Percentiles rank a stretch among this genome's conserved stretches.
Evolutionary conservation across 2,113 vertebrate species (phyloP).

Genomic region (Toxostoma redivivum): DNA sequence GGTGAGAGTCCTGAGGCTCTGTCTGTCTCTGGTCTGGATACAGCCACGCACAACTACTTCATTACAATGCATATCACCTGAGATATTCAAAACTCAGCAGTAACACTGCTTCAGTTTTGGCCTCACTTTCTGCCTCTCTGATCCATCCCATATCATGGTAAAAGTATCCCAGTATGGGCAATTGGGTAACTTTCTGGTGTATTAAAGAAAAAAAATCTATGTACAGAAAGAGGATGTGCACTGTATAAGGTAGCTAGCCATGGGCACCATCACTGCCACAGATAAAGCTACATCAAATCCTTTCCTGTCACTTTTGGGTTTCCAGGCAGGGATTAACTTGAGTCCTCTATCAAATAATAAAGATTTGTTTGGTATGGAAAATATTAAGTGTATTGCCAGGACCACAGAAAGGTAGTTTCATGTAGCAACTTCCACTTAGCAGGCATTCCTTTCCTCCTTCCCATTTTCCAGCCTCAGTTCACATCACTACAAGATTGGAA

Average conservation of each 20-base stretch:
- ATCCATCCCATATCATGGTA: neutral
- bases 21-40: neutral
- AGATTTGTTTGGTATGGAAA: neutral
- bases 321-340: neutral
- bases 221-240: neutral
- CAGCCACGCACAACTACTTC: rapidly evolving
- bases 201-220: neutral
- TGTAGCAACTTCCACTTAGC: neutral
- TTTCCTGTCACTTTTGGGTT: neutral
- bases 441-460: neutral
- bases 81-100: neutral
- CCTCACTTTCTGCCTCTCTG: neutral
- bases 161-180: neutral
- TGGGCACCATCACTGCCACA: neutral
- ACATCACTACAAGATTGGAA: neutral
- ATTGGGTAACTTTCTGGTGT: neutral
- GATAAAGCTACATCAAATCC: neutral
- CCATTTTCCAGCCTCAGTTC: neutral
- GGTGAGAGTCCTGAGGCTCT: rapidly evolving
- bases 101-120: neutral
- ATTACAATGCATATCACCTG: neutral
- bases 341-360: neutral
- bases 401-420: neutral
- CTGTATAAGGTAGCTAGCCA: neutral
- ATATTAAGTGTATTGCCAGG: neutral